Evolutionary conservation across 2,113 vertebrate species (phyloP), one percentile per base, ranked within the genome.

Genomic region (Oryzias woworae): DNA sequence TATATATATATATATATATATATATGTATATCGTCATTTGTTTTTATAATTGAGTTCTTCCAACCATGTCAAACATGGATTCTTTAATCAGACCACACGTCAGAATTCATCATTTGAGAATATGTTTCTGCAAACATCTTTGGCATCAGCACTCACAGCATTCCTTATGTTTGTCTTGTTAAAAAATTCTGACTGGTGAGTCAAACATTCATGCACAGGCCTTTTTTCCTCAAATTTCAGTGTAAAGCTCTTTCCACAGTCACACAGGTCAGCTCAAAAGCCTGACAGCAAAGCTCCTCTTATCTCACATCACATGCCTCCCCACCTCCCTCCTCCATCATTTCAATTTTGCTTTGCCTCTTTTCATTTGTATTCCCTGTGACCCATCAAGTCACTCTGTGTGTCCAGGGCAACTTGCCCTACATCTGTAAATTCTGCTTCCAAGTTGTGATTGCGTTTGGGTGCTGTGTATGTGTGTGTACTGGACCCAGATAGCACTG

Each of bases 261-360:
- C 47, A 55, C 69, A 61, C 62, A 64, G 81, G 83, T 78, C 80
- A 80, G 46, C 72, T 70, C 49, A 78, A 76, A 75, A 75, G 62
- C 61, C 77, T 82, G 65, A 53, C 54, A 73, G 62, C 71, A 59
- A 7, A 49, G 57, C 66, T 69, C 16, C 51, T 70, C 82, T 82
- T 81, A 86, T 81, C 75, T 62, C 64, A 63, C 69, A 82, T 73
- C 64, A 66, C 65, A 74, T 48, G 70, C 57, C 58, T 31, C 45
- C 57, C 73, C 41, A 26, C 22, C 24, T 77, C 53, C 51, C 50
- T 18, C 43, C 60, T 18, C 43, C 60, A 61, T 78, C 63, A 36
- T 81, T 84, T 84, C 60, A 73, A 73, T 81, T 87, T 82, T 76
- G 50, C 58, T 66, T 70, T 59, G 15, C 58, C 67, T 59, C 47